Percentiles rank a stretch among this genome's conserved stretches.
These are phyloP conservation scores for Furcula furcula DNA, from an alignment of 2,888 invertebrate genomes.

Conservation along the genomic window DNA sequence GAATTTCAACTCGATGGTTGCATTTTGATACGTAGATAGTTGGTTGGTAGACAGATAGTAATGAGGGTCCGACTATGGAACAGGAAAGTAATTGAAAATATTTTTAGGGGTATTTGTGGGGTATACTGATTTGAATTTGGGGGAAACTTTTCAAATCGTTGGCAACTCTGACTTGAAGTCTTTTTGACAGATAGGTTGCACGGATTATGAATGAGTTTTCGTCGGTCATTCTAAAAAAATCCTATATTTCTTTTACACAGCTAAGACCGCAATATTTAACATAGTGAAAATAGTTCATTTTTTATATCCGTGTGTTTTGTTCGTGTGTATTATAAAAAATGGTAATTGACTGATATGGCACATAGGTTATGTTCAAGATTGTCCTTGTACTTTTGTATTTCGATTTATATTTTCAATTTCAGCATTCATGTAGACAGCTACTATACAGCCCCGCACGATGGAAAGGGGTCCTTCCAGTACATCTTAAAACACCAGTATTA, in stretches of 20 bases:
- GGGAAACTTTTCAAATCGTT: no score
- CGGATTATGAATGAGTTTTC: slow-evolving; percentile 54
- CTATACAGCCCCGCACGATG: slow-evolving; percentile 69
- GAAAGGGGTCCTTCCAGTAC: slow-evolving; percentile 64
- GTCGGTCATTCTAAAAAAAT: slow-evolving; percentile 46
- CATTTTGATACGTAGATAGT: no score
- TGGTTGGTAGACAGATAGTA: no score
- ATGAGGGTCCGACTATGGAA: no score
- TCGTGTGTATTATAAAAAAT: slow-evolving; percentile 38
- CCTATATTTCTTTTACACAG: slow-evolving; percentile 36
- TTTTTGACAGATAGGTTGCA: slow-evolving; percentile 53
- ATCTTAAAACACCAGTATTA: slow-evolving; percentile 55
- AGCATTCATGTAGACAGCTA: slow-evolving; percentile 75
- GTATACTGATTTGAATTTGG: no score
- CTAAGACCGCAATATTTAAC: slow-evolving; percentile 33
- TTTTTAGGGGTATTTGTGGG: no score
- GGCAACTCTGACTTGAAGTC: slow-evolving; percentile 8
- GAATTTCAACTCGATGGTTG: no score
- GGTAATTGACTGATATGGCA: slow-evolving; percentile 34
- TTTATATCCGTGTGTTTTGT: slow-evolving; percentile 23
- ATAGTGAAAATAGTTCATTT: slow-evolving; percentile 19
- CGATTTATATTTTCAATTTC: slow-evolving; percentile 38
- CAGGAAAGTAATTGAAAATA: no score
- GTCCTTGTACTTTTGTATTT: slow-evolving; percentile 38
- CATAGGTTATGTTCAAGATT: slow-evolving; percentile 55